Evolutionary conservation across 2,888 invertebrate species (phyloP), one percentile per base, ranked within the genome.

Genomic region (Sussaba pulchella): DNA sequence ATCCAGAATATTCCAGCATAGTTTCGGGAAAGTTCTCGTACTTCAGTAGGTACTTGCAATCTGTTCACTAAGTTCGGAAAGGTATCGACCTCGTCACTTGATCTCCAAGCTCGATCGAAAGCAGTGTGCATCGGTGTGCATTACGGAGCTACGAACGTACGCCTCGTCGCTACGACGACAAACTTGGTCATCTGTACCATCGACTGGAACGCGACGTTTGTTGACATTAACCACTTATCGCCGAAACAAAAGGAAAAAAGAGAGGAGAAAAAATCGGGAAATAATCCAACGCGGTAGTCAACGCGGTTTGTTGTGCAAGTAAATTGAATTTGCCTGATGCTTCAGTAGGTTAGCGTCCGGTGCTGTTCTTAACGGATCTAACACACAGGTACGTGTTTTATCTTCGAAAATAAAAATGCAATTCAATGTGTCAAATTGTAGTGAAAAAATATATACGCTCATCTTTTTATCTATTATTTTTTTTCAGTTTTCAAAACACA

Each of bases 341-440:
- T 17, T 41, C 57, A 9, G 17, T 41, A 79, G 74, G 74, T 79
- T 79, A 75, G 74, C 79, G 79, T 79, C 69, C 66, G 74, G 64
- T 52, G 43, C 31, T 14, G 57, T 43, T 36, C 47, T 52, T 59
- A 9, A 31, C 31, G n/a, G 31, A 59, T 19, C 5, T 17, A 12
- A 14, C 14, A 17, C 17, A 54, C 2, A 45, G 17, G 31, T 63
- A 43, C 41, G 41, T 26, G n/a, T 47, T 9, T 14, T 19, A 50
- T 47, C 50, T 6, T 5, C 6, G 31, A 31, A 31, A 31, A 31
- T 31, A n/a, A n/a, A n/a, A n/a, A 5, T 31, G 31, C 6, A 5
- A 5, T 31, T 6, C 2, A 31, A 31, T 6, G 2, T 31, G 2
- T 31, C 31, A 31, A 31, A 5, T 31, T 31, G 31, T 31, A 5